Evolutionary conservation across 2,888 invertebrate genomes (phyloP), one percentile per base, ranked within the genome.

Genomic region (Diarsia rubi): DNA sequence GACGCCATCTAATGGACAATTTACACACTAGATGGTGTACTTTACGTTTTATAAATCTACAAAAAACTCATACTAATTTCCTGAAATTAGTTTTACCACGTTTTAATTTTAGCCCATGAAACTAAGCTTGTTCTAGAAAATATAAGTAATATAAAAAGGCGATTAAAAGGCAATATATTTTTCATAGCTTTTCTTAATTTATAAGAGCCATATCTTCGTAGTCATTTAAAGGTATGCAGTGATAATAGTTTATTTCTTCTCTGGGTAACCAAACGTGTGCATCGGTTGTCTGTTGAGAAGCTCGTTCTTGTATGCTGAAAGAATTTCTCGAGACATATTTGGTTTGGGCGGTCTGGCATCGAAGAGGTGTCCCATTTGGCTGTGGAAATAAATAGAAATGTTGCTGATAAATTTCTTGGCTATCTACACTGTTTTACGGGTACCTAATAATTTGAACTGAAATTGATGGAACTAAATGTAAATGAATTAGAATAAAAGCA

Each of bases 341-440:
- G 97, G 96, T 85, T 97, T 97, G 3, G 96, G 91, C 1, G 96
- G 89, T 67, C 94, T 96, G 62, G 95, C 90, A 68, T 97, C 96
- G 86, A 97, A 90, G 83, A 97, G 96, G 83, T 97, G 97, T 66
- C 94, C 95, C 92, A 97, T 95, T 81, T 97, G 87, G 83, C 96
- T 96, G 90, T 4, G 69, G 59, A 73, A 68, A 78, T 69, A 14
- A 75, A 68, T 59, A 19, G 24, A 27, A 8, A 16, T 19, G 31
- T 82, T 37, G 64, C 19, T 54, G 24, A 37, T 9, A n/a, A 42
- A 47, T 31, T 11, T 4, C 27, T 75, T n/a, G 9, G 8, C 14
- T 6, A 21, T 11, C 14, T 11, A 31, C 4, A 1, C 60, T 69
- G n/a, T 60, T 52, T 16, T 12, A 44, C 49, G 42, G 24, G 1